These are phyloP conservation scores for Tamandua tetradactyla DNA, from an alignment of 2,797 vertebrate species.

Conservation along the genomic window DNA sequence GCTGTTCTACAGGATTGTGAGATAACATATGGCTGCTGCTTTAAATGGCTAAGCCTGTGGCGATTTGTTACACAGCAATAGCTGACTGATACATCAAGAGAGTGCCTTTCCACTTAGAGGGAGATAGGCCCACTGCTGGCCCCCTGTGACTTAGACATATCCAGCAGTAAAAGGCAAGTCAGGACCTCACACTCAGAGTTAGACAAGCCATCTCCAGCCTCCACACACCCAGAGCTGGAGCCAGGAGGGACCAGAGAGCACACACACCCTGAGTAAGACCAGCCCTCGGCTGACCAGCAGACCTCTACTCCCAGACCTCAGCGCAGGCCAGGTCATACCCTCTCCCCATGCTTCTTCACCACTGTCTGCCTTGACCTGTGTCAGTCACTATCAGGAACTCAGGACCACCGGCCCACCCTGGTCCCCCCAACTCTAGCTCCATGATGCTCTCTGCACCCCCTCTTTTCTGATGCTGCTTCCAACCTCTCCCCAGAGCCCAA, in stretches of 20 bases:
- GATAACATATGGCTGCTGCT: neutral
- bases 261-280: neutral
- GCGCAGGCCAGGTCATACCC: no score
- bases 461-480: neutral
- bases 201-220: neutral
- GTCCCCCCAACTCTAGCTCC: no score
- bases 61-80: neutral
- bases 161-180: neutral
- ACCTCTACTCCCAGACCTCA: neutral
- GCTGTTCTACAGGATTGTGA: neutral
- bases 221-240: neutral
- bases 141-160: accelerated
- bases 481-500: neutral
- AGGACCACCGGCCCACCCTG: neutral
- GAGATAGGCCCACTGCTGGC: neutral
- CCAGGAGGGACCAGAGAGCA: neutral
- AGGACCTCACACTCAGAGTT: neutral
- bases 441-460: neutral
- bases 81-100: neutral
- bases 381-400: neutral
- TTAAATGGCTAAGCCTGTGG: neutral
- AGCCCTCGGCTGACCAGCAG: neutral
- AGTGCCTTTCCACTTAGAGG: accelerated
- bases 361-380: neutral
- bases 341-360: accelerated